Evolutionary conservation across 2,888 invertebrate species (phyloP), one percentile per base, ranked within the genome.

Genomic region (Pammene aurita): DNA sequence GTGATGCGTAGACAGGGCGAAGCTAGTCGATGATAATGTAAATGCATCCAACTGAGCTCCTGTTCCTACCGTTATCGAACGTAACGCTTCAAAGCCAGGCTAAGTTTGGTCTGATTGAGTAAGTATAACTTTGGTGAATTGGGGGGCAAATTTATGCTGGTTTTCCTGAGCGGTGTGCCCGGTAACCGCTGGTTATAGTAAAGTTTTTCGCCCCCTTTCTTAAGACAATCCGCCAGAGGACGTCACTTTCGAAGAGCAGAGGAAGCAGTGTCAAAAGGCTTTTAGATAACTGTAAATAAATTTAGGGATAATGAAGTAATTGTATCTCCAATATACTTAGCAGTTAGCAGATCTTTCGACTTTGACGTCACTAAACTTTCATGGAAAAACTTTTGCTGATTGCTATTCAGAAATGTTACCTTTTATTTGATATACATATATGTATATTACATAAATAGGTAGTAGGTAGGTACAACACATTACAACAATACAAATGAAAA

Each of bases 21-120:
- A 81, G 80, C 77, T 82, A 82, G 78, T 81, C 76, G 80, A 81
- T 77, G 79, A 77, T 84, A 86, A 84, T 84, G 81, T 81, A 80
- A 81, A 83, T 82, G 81, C 82, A 82, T 82, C 77, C 76, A 81
- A 80, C 75, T 77, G 74, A 16, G 26, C 26, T 13, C 26, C 13
- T 1, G 26, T 52, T 52, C 52, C 52, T 11, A 52, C 26, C 6
- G 18, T 11, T 11, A 11, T 26, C 50, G 6, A 10, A 18, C 5
- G 11, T 11, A 34, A 34, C 54, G n/a, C 34, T 34, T n/a, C 54
- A n/a, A 13, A 18, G 13, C 54, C 54, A 54, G n/a, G 5, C 13
- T n/a, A 34, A 34, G n/a, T 26, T 26, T 34, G n/a, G 6, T 7
- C 16, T n/a, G 7, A 34, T 13, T 5, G 7, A 13, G 10, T 7